Base-by-base conservation (phyloP, 2,888 invertebrate genomes). In the Meteorus cinctellus region DNA sequence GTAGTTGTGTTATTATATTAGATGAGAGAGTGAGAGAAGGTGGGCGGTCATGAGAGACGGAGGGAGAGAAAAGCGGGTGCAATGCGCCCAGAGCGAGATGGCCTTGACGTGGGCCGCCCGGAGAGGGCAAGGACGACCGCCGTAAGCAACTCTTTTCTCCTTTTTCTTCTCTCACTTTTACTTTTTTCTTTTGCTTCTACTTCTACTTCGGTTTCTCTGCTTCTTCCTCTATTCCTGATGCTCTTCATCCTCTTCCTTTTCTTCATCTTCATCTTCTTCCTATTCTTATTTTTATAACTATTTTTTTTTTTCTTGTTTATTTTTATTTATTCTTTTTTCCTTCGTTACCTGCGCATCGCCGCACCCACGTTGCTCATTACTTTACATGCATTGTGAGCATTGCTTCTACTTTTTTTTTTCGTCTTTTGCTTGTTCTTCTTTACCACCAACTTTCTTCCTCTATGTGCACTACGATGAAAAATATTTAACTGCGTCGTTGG, bases 101-200 rank as follows among this genome's bases (percentile, higher is more conserved):
- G 87, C 89, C 89, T 88, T 89, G 89, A 87, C 84, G 87, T 82
- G 84, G 85, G 83, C 83, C 85, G 85, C 82, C 27, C 82, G 83
- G 86, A 84, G 88, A 88, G 88, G 89, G 88, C 89, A 89, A 89
- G 89, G 89, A 85, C 89, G 89, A 88, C 87, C 83, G 86, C 86
- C 84, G 82, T 79, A 82, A 84, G 84, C 81, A 85, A 81, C 82
- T 82, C 45, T 51, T 51, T 36, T 55, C 24, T 59, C 59, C n/a
- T 68, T 48, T 60, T 75, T 55, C 36, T 75, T 71, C 24, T 45
- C 19, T 27, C 45, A 59, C 34, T 36, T 69, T 41, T 71, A 67
- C 65, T 45, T 59, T 14, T 24, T 45, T 67, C 36, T 67, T 71
- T 72, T 68, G 34, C 69, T 27, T 45, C 63, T 65, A 24, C 36